Evolutionary conservation across 1,140 invertebrate genomes (phyloP), one percentile per base, ranked within the genome.

Genomic region (Lineus longissimus): DNA sequence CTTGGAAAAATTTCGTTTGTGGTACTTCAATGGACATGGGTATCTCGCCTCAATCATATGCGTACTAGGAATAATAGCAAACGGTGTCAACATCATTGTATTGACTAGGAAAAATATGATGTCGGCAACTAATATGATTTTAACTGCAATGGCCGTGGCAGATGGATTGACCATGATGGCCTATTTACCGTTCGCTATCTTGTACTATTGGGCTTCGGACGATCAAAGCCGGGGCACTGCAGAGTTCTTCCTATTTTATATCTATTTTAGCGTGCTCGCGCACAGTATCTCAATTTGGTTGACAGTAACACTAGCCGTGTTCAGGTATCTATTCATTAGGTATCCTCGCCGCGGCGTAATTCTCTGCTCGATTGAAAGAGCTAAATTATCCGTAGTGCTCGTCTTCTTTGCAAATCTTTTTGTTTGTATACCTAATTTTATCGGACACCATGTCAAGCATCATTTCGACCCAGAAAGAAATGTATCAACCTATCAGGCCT

Each of bases 241-340:
- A 9, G 65, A 66, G 25, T 80, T 75, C 62, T 64, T 77, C 13
- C 67, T 80, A 56, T 75, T 74, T 51, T 79, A 78, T 62, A 76
- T 77, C 43, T 74, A 93, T 65, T 93, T 94, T 75, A 83, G 85
- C 31, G 83, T 86, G 86, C 89, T 94, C 1, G 85, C 91, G 73
- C 95, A 98, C 78, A 95, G 94, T 0, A 92, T 96, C 55, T 94
- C 93, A 0, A 96, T 95, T 59, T 95, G 91, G 87, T 78, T 97
- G 64, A 96, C 95, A 0, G 89, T 97, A 0, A 92, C 92, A 1
- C 79, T 98, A 43, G 94, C 94, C 0, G 87, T 97, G 1, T 97
- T 94, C 91, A 84, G 94, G 13, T 81, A 80, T 63, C 71, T 81
- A 17, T 77, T 76, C 55, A 79, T 81, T 13, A 67, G 74, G 17